Percentiles rank a stretch among this genome's conserved stretches.
phyloP scores from a whole-genome alignment of 2,888 invertebrate genomes.

The Rambutsinella grinnellia region DNA sequence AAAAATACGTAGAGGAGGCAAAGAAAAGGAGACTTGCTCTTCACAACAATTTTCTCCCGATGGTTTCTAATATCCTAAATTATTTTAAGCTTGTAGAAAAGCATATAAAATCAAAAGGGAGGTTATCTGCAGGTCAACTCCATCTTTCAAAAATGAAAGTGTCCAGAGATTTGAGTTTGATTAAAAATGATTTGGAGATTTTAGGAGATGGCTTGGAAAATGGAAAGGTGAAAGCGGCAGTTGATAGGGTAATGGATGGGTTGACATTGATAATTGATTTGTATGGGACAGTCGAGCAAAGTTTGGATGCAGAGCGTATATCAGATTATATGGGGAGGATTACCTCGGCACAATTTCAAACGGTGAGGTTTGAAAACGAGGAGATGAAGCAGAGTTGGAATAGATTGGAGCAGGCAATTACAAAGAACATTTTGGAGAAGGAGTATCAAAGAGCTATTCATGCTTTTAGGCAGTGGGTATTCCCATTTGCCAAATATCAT shows the following conservation, averaged over 20 bases:
- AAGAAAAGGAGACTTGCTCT: background rate
- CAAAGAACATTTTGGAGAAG: background rate
- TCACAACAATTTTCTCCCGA: background rate
- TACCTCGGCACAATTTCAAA: background rate
- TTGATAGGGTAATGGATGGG: conserved; percentile 9
- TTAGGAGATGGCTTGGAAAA: background rate
- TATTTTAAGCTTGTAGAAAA: background rate
- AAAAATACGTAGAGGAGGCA: background rate
- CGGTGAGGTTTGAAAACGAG: background rate
- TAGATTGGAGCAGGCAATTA: too few species aligned
- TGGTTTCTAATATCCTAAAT: background rate
- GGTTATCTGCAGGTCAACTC: background rate
- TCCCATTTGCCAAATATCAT: conserved; percentile 31
- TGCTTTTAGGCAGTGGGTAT: conserved; percentile 39
- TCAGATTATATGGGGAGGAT: conserved; percentile 7
- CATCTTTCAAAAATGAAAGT: background rate
- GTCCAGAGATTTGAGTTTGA: background rate
- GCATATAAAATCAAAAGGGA: background rate
- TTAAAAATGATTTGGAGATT: background rate
- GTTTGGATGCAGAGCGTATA: conserved; percentile 2
- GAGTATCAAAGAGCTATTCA: conserved; percentile 14
- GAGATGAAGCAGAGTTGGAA: too few species aligned
- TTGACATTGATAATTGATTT: conserved; percentile 15
- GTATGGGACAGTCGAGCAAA: conserved; percentile 9
- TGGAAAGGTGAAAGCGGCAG: background rate